Conservation (phyloP, 2,113 vertebrate genomes). For the Turnix velox region DNA sequence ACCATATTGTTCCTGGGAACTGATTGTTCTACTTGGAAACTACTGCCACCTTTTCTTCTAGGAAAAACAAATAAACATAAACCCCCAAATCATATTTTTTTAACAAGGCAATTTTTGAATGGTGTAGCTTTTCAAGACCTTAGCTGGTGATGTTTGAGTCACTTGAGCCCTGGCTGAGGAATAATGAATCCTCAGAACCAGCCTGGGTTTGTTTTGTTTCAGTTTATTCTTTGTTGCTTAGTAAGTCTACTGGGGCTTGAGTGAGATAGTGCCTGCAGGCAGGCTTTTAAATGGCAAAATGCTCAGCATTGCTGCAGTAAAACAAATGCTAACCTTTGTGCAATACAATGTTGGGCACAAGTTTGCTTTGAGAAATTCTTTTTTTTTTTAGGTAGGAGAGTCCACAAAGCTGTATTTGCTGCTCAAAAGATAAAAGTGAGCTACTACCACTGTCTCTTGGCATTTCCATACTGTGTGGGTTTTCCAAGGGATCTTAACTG, state of each 20-base stretch:
- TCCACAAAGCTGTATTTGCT: neutral
- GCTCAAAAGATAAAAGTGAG: neutral
- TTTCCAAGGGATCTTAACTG: neutral
- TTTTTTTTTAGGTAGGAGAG: neutral
- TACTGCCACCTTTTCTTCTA: neutral
- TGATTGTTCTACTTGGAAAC: neutral
- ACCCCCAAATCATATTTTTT: neutral
- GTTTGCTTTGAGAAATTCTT: neutral
- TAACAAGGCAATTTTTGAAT: neutral
- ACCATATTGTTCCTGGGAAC: neutral
- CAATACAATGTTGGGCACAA: neutral
- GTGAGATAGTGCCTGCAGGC: neutral
- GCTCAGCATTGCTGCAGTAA: neutral
- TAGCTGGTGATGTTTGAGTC: neutral
- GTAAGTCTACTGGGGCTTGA: conserved; percentile 1
- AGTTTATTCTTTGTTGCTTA: conserved; percentile 38
- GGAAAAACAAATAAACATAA: neutral
- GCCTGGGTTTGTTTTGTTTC: conserved; percentile 15
- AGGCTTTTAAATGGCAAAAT: neutral
- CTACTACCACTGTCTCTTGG: neutral
- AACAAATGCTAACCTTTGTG: neutral
- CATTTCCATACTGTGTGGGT: neutral
- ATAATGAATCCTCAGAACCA: neutral
- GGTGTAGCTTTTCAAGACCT: neutral
- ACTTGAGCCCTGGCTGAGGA: neutral